Base-by-base conservation (phyloP, 2,797 vertebrate species). In the Pelodytes ibericus region DNA sequence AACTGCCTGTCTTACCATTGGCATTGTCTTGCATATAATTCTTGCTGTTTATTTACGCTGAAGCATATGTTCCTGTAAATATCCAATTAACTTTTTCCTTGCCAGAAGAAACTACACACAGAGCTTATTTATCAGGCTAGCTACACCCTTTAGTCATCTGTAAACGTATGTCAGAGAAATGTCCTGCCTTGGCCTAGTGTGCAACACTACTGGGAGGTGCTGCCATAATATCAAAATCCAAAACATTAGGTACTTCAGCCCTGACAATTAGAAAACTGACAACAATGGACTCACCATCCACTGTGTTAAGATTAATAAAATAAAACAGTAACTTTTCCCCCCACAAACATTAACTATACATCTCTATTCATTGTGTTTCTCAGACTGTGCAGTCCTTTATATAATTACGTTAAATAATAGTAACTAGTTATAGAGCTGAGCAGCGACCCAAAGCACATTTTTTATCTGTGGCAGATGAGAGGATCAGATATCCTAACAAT, bases 401-500 rank as follows among this genome's bases (percentile, higher is more conserved):
- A 53, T 51, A 66, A 60, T 72, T 78, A 67, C 11, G 41, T 53
- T 33, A 51, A 77, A 74, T 58, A 59, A 68, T 29, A 56, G 58
- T 51, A 53, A 72, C 26, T 31, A 29, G 25, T 15, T 44, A 60
- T 47, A 26, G 27, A 47, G 11, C 62, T 51, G n/a, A 11, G n/a
- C n/a, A 33, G 41, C 27, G 24, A 26, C 20, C 68, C 8, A 66
- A 62, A 18, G 25, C 51, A 58, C 51, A 66, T 72, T 68, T 6
- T 79, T 30, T 72, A 62, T 79, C 29, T 25, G 63, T 62, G 57
- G 70, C 57, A 73, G 56, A 73, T 73, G 51, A 79, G 70, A 79
- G 66, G 70, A 68, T 73, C 25, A 63, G 57, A 79, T 73, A 73
- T 66, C 63, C 71, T 62, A 62, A 67, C 73, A 79, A 73, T 79